Conservation (phyloP, 2,888 invertebrate species). For the Nesidiocoris tenuis region DNA sequence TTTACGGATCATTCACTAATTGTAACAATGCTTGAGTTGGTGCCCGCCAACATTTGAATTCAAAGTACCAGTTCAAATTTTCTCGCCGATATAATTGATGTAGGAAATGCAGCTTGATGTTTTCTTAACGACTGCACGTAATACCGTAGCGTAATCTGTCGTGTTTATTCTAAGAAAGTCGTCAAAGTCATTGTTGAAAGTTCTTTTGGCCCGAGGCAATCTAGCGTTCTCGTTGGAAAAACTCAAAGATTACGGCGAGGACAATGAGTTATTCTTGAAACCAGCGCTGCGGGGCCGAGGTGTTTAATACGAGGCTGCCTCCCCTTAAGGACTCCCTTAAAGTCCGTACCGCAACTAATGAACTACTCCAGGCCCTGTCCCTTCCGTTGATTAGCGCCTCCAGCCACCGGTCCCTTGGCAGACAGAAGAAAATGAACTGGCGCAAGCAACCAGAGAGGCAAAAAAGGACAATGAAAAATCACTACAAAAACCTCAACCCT, state of each 20-base stretch:
- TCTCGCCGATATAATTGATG: too few species aligned
- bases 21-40: too few species aligned
- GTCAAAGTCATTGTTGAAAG: not conserved
- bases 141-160: too few species aligned
- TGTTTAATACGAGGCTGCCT: conserved; percentile 5
- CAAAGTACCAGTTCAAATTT: too few species aligned
- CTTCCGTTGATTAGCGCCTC: conserved; percentile 35
- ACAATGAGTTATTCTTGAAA: not conserved
- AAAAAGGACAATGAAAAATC: conserved; percentile 8
- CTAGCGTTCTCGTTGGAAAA: not conserved
- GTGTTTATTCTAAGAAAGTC: not conserved
- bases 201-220: not conserved
- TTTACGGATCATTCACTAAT: too few species aligned
- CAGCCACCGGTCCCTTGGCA: conserved; percentile 13
- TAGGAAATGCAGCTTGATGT: too few species aligned
- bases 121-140: too few species aligned
- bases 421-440: conserved; percentile 5
- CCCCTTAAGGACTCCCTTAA: not conserved
- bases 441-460: not conserved
- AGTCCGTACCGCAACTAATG: conserved; percentile 15
- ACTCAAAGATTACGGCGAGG: not conserved
- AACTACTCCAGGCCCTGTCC: conserved; percentile 20
- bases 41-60: too few species aligned
- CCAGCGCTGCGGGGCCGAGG: not conserved
- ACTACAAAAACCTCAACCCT: conserved; percentile 26